Evolutionary conservation across 1,140 invertebrate species (phyloP), one percentile per base, ranked within the genome.

Genomic region (Parasteatoda tepidariorum): DNA sequence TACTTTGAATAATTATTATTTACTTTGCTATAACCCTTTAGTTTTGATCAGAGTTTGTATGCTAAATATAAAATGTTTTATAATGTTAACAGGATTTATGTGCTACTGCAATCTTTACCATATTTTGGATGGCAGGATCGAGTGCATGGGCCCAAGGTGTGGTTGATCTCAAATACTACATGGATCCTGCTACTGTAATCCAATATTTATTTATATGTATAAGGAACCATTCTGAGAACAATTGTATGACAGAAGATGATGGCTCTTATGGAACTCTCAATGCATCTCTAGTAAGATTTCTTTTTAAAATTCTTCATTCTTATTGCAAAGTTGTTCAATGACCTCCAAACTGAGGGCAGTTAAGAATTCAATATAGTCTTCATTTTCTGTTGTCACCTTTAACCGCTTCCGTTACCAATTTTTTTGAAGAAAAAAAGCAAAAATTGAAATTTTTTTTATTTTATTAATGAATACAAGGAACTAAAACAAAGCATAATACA

Each of bases 81-180:
- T 48, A 9, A 9, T 9, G 41, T 48, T 18, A 48, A 48, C 7
- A 48, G 41, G 41, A 18, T 9, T 9, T 48, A 9, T 48, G 7
- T 48, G 41, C 7, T 48, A 48, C 18, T 48, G 41, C 41, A 48
- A 48, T 93, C 48, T 88, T 94, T 73, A 89, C 91, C 30, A 87
- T 93, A 30, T 90, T 94, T 81, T 94, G 93, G 93, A 87, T 94
- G 38, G 92, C 92, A 41, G 91, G 91, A 59, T 92, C 92, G 74
- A 91, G 92, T 78, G 93, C 92, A 18, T 94, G 93, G 93, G 92
- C 92, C 5, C 91, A 92, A 86, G 92, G 92, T 73, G 87, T 93
- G n/a, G 88, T 88, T 30, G 90, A 91, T 73, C 86, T 93, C 18
- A 92, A 93, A 88, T 87, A 87, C 75, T 90, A 90, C 85, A 91